Base-by-base conservation (phyloP, 2,113 vertebrate genomes). In the Dicaeum eximium region DNA sequence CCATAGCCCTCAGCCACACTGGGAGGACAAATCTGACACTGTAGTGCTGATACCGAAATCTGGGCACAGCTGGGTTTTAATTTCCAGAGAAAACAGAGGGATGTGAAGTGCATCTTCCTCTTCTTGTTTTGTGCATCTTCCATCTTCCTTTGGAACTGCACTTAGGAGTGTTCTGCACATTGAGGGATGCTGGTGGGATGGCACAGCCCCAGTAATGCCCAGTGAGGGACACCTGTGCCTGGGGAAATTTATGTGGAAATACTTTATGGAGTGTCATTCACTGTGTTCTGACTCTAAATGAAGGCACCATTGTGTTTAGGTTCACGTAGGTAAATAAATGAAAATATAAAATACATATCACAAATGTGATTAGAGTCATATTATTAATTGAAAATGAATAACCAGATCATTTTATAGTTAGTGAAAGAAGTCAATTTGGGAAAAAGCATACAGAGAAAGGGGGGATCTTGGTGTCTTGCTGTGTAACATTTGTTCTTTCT, bases 101-200 rank as follows among this genome's bases (percentile, higher is more conserved):
- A 2, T 31, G 38, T 7, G 44, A 80, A 69, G 73, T 8, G 15
- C 64, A 28, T 53, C 64, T 42, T 88, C 33, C 48, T 84, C 64
- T 50, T 38, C 8, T 1, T 3, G 7, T 3, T 35, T 9, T 8
- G 5, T 6, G 27, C 3, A 1, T 7, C 40, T 69, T 73, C 69
- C 40, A 2, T 25, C 50, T 78, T 69, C 70, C 37, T 84, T 17
- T n/a, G 60, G 10, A 9, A 16, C 21, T 21, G 45, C 48, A 10
- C 19, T 10, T 10, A 1, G 38, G 42, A 23, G 11, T 8, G 3
- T 27, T 75, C 28, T 69, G 48, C n/a, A 7, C 4, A 0, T 16
- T 6, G 42, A 33, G 24, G 47, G 56, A 4, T 69, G 38, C 54
- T 86, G 38, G 27, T 61, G 21, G 66, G 42, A 23, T 27, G 31